Conservation (phyloP, 37 sponge, comb jelly and placozoan genomes). For the Bolinopsis microptera region DNA sequence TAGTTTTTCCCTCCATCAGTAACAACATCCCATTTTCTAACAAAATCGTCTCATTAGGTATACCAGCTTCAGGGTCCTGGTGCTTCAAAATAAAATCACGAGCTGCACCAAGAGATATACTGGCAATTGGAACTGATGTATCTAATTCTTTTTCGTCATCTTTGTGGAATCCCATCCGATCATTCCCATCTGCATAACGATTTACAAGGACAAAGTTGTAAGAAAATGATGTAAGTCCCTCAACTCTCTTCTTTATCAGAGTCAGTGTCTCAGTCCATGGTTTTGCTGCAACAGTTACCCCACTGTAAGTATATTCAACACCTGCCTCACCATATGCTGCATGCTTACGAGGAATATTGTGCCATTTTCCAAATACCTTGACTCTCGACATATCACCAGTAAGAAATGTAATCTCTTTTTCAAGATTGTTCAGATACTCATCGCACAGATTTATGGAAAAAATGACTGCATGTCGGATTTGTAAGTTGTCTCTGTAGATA, state of each 20-base stretch:
- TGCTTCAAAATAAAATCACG: slow-evolving; percentile 78
- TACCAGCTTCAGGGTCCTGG: slow-evolving; percentile 68
- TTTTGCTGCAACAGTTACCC: slow-evolving; percentile 67
- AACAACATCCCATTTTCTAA: slow-evolving; percentile 75
- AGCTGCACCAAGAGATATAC: slow-evolving; percentile 72
- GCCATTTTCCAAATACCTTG: slow-evolving; percentile 66
- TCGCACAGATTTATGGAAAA: slow-evolving; percentile 24
- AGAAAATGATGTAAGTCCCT: not conserved
- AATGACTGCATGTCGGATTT: slow-evolving; percentile 62
- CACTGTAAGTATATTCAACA: slow-evolving; percentile 71
- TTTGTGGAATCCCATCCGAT: slow-evolving; percentile 76
- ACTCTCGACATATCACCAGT: slow-evolving; percentile 64
- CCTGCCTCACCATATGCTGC: slow-evolving; percentile 77
- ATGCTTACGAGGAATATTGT: slow-evolving; percentile 72
- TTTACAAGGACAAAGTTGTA: slow-evolving; percentile 82
- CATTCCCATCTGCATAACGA: slow-evolving; percentile 72
- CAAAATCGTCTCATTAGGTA: slow-evolving; percentile 66
- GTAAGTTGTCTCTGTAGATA: not conserved
- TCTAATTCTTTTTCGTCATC: slow-evolving; percentile 75
- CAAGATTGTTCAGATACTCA: slow-evolving; percentile 66
- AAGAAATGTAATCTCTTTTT: slow-evolving; percentile 65
- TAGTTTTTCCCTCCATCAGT: slow-evolving; percentile 74
- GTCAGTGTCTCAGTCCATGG: slow-evolving; percentile 71
- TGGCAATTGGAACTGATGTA: slow-evolving; percentile 69
- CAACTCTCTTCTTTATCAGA: slow-evolving; percentile 54